phyloP scores from a whole-genome alignment of 2,797 vertebrate species.

The Cyclura pinguis region DNA sequence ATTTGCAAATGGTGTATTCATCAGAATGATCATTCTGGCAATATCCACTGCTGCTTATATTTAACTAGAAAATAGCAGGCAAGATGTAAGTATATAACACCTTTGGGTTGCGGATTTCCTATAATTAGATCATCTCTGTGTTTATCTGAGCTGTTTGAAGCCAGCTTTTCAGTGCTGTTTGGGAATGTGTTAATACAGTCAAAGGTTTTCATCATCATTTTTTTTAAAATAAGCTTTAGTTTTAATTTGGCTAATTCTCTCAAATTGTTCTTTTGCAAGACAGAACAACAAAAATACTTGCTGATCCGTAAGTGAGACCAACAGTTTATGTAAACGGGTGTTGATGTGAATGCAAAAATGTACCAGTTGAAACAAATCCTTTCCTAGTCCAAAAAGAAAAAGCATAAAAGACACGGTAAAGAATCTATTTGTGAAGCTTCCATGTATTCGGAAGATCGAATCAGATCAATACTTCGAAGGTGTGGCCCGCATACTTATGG shows the following conservation, averaged over 20 bases:
- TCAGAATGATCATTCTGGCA: slow-evolving; percentile 20
- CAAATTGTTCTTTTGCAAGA: slow-evolving; percentile 22
- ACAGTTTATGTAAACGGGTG: slow-evolving; percentile 33
- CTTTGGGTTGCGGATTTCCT: slow-evolving; percentile 21
- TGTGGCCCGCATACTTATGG: neutral
- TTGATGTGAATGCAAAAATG: slow-evolving; percentile 40
- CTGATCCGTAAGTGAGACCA: slow-evolving; percentile 33
- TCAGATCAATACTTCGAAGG: neutral
- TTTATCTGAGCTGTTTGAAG: slow-evolving; percentile 28
- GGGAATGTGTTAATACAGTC: slow-evolving; percentile 35
- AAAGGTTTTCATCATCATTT: slow-evolving; percentile 27
- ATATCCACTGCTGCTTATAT: neutral
- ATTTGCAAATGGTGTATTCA: slow-evolving; percentile 25
- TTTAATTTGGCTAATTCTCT: slow-evolving; percentile 37
- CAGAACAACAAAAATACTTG: slow-evolving; percentile 19
- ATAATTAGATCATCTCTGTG: slow-evolving; percentile 34
- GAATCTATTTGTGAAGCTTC: slow-evolving; percentile 15
- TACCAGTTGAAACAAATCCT: slow-evolving; percentile 44
- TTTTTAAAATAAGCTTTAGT: slow-evolving; percentile 28
- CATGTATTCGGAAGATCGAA: neutral
- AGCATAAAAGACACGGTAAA: neutral
- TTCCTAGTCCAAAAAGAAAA: neutral
- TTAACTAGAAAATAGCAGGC: slow-evolving; percentile 12
- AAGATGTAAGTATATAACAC: slow-evolving; percentile 23
- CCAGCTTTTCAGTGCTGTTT: slow-evolving; percentile 35